phyloP scores from a whole-genome alignment of 2,888 invertebrate species.

The Xanthorhoe designata region DNA sequence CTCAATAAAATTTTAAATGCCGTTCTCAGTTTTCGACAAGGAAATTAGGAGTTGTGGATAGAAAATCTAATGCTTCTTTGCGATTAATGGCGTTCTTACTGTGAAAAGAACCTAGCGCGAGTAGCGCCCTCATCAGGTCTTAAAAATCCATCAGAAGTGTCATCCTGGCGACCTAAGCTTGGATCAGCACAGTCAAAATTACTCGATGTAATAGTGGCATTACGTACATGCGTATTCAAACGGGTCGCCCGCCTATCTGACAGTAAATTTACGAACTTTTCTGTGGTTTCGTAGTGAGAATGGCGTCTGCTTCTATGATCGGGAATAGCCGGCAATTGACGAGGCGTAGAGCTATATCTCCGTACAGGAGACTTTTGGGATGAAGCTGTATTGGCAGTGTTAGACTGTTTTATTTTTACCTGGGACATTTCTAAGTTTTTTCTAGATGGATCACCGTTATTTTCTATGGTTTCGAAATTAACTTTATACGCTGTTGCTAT shows the following conservation, averaged over 20 bases:
- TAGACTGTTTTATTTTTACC: neutral
- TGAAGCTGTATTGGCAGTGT: neutral
- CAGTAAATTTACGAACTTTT: conserved; percentile 25
- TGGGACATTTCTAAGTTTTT: neutral
- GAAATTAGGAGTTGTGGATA: too few relatives aligned
- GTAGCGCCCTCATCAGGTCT: conserved; percentile 12
- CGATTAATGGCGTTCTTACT: conserved; percentile 1
- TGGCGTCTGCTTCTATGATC: conserved; percentile 19
- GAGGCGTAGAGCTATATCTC: conserved; percentile 20
- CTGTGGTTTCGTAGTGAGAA: conserved; percentile 31
- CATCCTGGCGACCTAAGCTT: neutral
- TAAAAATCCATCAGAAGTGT: conserved; percentile 4
- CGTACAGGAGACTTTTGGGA: conserved; percentile 15
- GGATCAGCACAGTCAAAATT: conserved; percentile 6
- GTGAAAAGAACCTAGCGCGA: conserved; percentile 17
- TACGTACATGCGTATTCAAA: conserved; percentile 16
- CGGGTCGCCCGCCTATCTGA: conserved; percentile 23
- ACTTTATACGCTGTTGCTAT: neutral
- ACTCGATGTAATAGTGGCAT: conserved; percentile 6
- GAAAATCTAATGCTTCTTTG: neutral
- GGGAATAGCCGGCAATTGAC: conserved; percentile 27
- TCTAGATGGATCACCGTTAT: conserved; percentile 4
- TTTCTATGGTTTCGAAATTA: conserved; percentile 4
- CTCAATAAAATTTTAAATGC: neutral
- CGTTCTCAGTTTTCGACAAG: neutral